A percentile compares a stretch with the other conserved stretches of the same genome.
phyloP scores from a whole-genome alignment of 2,113 vertebrate species.

The Ibidorhyncha struthersii region DNA sequence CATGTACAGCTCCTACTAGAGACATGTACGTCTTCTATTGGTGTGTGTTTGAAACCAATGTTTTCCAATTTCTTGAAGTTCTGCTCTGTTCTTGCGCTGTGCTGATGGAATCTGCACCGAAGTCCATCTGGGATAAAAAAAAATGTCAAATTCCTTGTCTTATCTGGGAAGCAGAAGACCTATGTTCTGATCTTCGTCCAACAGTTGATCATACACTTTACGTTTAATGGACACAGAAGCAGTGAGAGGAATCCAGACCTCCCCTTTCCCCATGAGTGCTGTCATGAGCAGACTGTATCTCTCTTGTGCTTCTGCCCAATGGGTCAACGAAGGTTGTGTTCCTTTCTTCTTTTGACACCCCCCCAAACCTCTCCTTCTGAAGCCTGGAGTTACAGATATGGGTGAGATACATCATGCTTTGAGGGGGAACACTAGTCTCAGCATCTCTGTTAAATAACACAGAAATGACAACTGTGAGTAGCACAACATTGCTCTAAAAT shows the following conservation, averaged over 20 bases:
- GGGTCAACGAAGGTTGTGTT: neutral
- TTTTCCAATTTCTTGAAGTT: neutral
- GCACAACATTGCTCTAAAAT: neutral
- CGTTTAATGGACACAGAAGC: neutral
- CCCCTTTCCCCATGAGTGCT: neutral
- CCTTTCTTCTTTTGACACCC: neutral
- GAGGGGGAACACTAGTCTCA: neutral
- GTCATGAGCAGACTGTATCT: neutral
- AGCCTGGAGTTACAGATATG: neutral
- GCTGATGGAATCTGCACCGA: neutral
- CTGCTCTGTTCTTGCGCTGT: neutral
- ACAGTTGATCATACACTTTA: neutral
- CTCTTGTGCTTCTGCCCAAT: neutral
- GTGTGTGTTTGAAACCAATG: neutral
- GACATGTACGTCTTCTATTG: neutral
- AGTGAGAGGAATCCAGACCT: neutral
- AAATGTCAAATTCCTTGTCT: neutral
- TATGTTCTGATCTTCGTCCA: neutral
- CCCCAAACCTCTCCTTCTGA: neutral
- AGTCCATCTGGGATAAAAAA: neutral
- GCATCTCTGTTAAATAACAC: neutral
- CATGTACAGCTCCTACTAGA: rapidly evolving
- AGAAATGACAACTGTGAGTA: neutral
- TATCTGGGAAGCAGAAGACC: neutral
- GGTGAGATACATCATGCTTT: neutral